A percentile compares a stretch with the other conserved stretches of the same genome.
Conservation (phyloP, 2,888 invertebrate genomes). For the Trachelus stipa region DNA sequence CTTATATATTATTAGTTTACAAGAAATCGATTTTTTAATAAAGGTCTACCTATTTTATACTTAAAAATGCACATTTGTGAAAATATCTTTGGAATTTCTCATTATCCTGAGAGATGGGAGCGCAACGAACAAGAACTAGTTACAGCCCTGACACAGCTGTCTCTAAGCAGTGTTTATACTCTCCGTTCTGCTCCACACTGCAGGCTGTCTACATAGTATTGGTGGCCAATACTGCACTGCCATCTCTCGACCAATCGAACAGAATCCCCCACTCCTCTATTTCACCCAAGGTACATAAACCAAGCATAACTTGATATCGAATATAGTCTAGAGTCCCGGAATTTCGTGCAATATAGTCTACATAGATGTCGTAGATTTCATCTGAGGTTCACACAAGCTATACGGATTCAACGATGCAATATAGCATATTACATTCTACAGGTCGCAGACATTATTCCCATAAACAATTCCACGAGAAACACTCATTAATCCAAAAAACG, state of each 20-base stretch:
- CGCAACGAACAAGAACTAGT: background rate
- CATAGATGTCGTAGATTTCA: background rate
- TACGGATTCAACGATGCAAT: background rate
- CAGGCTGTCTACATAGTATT: conserved; percentile 29
- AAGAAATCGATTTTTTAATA: background rate
- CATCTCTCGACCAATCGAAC: conserved; percentile 55
- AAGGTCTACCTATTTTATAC: background rate
- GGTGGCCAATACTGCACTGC: conserved; percentile 31
- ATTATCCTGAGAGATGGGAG: background rate
- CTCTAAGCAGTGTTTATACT: conserved; percentile 61
- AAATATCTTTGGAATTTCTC: background rate
- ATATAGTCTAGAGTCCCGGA: conserved; percentile 5
- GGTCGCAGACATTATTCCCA: background rate
- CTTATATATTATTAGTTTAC: background rate
- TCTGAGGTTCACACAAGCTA: background rate
- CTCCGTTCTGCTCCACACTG: conserved; percentile 39
- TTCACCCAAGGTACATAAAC: conserved; percentile 12
- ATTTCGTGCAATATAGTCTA: background rate
- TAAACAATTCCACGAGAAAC: background rate
- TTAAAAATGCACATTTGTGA: background rate
- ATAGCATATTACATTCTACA: background rate
- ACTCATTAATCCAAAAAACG: background rate
- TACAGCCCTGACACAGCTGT: conserved; percentile 64
- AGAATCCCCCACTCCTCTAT: conserved; percentile 25
- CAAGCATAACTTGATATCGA: conserved; percentile 18